Evolutionary conservation across 2,888 invertebrate species (phyloP).

Genomic region (Eumacrocentrus americanus): DNA sequence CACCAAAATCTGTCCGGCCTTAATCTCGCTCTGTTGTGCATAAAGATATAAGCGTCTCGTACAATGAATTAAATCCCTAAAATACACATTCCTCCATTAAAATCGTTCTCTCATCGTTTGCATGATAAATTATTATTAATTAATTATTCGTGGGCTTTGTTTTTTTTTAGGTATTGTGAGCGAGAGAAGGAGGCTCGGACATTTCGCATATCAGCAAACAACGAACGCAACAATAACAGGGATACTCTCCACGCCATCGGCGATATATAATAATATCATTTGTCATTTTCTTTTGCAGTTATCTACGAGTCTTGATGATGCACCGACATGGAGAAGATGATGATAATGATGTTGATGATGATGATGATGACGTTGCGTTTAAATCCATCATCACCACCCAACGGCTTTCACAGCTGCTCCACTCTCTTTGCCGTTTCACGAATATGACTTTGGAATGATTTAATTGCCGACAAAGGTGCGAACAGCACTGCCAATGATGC

Average conservation of each 20-base stretch:
- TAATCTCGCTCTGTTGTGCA: conserved; percentile 15
- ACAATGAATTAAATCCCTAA: conserved; percentile 9
- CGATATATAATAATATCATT: neutral
- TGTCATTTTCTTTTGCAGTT: neutral
- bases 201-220: neutral
- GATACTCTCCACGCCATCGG: neutral
- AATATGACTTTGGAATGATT: too few species aligned
- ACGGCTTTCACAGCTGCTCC: too few species aligned
- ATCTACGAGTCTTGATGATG: neutral
- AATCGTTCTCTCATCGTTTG: conserved; percentile 6
- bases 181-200: conserved; percentile 7
- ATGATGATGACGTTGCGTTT: conserved; percentile 4
- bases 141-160: neutral
- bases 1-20: neutral
- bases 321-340: neutral
- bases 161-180: conserved; percentile 9
- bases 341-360: conserved; percentile 1
- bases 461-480: conserved; percentile 49
- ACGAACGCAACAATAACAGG: conserved; percentile 16
- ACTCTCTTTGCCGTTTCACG: conserved; percentile 3
- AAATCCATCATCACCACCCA: neutral
- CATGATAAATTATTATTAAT: neutral
- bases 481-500: conserved; percentile 44
- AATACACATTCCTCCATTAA: neutral
- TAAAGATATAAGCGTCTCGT: conserved; percentile 12